Evolutionary conservation across 2,888 invertebrate genomes (phyloP), one percentile per base, ranked within the genome.

Genomic region (Lasioglossum marginatum): DNA sequence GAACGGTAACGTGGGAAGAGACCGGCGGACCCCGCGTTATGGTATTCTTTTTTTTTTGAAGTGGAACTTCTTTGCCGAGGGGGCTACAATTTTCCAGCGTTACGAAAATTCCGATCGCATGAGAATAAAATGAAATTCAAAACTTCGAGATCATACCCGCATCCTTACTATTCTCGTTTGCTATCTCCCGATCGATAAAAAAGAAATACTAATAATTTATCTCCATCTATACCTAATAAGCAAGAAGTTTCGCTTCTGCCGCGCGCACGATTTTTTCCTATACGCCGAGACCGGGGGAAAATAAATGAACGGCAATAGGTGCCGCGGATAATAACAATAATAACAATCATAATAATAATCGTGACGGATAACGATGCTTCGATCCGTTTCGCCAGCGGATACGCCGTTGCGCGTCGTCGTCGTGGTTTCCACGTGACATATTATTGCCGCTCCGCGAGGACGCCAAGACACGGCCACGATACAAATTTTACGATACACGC

Each of bases 351-450:
- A 60, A 43, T 40, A 19, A 63, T 63, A 60, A 40, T 31, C 27
- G 16, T 57, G n/a, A 74, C 6, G 63, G 63, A 63, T 63, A 63
- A 63, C 31, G 19, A 70, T 63, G 43, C 23, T 74, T 23, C 12
- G 71, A 87, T 48, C 60, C 43, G 45, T 52, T 52, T 27, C 57
- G 40, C 57, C 57, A 23, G 23, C 37, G 68, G 16, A 43, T 48
- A 68, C 48, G 4, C 31, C 31, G 31, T 16, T 14, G 14, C 4
- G 45, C 2, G 63, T 60, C 14, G 63, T 19, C 60, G 37, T 78
- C 73, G 76, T 78, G 75, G 37, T 85, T 82, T 85, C 89, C 90
- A 90, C 89, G 90, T 89, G 91, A 90, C 84, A 82, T 88, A 75
- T 75, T 85, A 83, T 80, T 71, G 40, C 77, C 66, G 60, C 52